Conservation (phyloP, 2,888 invertebrate genomes). For the Furcula furcula region DNA sequence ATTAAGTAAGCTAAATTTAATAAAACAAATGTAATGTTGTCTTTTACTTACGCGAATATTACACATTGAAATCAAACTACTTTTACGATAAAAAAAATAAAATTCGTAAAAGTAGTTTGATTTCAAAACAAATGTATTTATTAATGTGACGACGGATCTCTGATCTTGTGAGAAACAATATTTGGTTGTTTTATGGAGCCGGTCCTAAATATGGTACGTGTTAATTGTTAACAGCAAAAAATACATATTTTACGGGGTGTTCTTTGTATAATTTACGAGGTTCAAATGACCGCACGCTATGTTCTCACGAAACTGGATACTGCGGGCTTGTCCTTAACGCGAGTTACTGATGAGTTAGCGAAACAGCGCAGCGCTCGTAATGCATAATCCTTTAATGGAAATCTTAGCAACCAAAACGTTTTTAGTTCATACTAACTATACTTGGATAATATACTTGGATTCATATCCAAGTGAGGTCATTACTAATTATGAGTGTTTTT, state of each 20-base stretch:
- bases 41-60: too few species aligned
- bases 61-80: too few species aligned
- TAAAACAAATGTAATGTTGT: too few species aligned
- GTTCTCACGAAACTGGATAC: slow-evolving; percentile 43
- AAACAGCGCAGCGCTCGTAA: slow-evolving; percentile 23
- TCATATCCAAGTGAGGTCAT: too few species aligned
- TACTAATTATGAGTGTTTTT: too few species aligned
- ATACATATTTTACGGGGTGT: slow-evolving; percentile 28
- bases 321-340: slow-evolving; percentile 22
- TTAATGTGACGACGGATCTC: too few species aligned
- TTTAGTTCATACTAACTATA: too few species aligned
- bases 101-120: too few species aligned
- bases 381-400: slow-evolving; percentile 26
- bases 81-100: too few species aligned
- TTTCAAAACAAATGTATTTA: too few species aligned
- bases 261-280: slow-evolving; percentile 30
- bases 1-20: too few species aligned
- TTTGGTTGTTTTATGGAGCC: slow-evolving; percentile 16
- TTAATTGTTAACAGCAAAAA: slow-evolving; percentile 34
- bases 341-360: slow-evolving; percentile 30
- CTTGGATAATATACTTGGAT: too few species aligned
- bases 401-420: slow-evolving; percentile 26
- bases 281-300: slow-evolving; percentile 25
- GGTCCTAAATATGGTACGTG: slow-evolving; percentile 31
- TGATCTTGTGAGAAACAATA: background rate